These are phyloP conservation scores for Argyresthia goedartella DNA, from an alignment of 2,888 invertebrate species.

Conservation along the genomic window DNA sequence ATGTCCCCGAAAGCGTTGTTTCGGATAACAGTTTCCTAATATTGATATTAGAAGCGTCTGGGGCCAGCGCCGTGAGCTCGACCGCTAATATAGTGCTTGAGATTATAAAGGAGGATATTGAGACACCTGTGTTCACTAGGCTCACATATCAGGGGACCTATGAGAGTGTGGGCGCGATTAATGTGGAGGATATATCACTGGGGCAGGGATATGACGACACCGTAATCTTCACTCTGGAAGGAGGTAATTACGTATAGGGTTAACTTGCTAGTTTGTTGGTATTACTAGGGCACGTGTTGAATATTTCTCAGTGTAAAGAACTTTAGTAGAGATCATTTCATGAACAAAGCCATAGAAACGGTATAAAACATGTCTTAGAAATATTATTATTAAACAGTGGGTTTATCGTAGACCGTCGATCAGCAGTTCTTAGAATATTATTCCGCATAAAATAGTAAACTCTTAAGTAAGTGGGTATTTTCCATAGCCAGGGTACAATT, in stretches of 20 bases:
- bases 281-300: not conserved
- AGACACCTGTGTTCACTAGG: constrained; percentile 37
- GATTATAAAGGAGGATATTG: constrained; percentile 37
- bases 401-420: too few relatives aligned
- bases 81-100: constrained; percentile 37
- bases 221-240: constrained; percentile 34
- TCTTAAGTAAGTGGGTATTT: too few relatives aligned
- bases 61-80: constrained; percentile 27
- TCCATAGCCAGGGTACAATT: too few relatives aligned
- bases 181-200: constrained; percentile 30
- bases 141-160: constrained; percentile 35
- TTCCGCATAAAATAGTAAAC: too few relatives aligned
- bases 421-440: too few relatives aligned
- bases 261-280: too few relatives aligned
- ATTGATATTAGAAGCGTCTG: constrained; percentile 36
- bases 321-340: not conserved
- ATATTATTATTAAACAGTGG: too few relatives aligned
- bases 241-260: constrained; percentile 33
- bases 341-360: too few relatives aligned
- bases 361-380: too few relatives aligned
- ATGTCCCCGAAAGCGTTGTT: constrained; percentile 31
- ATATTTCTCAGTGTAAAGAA: not conserved
- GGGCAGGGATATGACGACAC: constrained; percentile 33
- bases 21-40: constrained; percentile 32
- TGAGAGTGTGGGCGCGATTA: constrained; percentile 16